phyloP scores from a whole-genome alignment of 2,797 vertebrate genomes.

The Pagetopsis macropterus region DNA sequence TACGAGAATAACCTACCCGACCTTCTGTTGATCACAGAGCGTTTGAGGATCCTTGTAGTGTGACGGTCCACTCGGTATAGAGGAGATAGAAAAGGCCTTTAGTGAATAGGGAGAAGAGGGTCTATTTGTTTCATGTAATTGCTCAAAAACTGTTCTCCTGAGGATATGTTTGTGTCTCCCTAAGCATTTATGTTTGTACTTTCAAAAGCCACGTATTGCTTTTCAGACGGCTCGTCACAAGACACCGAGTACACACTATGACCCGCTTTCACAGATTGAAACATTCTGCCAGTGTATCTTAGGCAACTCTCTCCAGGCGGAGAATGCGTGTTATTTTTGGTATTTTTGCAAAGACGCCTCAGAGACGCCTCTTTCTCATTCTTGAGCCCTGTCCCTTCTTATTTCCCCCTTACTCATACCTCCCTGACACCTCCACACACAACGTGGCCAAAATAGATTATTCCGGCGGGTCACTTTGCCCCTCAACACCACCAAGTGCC shows the following conservation, averaged over 20 bases:
- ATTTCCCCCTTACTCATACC: constrained; percentile 32
- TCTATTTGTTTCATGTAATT: background rate
- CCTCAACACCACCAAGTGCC: constrained; percentile 36
- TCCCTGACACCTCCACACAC: constrained; percentile 45
- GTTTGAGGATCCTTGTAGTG: constrained; percentile 25
- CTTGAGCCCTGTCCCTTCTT: constrained; percentile 55
- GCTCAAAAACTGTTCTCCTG: background rate
- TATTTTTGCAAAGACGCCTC: constrained; percentile 59
- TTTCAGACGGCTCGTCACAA: constrained; percentile 32
- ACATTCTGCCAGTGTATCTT: constrained; percentile 20
- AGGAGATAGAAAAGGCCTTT: background rate
- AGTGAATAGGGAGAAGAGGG: background rate
- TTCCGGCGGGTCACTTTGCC: constrained; percentile 47
- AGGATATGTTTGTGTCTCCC: background rate
- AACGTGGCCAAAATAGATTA: constrained; percentile 59
- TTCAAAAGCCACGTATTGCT: constrained; percentile 7
- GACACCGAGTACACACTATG: constrained; percentile 8
- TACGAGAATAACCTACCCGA: constrained; percentile 35
- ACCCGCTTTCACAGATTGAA: constrained; percentile 24
- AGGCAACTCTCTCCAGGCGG: constrained; percentile 14
- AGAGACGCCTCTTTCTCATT: constrained; percentile 61
- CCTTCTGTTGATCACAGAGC: constrained; percentile 15
- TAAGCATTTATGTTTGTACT: constrained; percentile 6
- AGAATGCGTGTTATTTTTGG: constrained; percentile 69
- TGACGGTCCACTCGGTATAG: constrained; percentile 1